Evolutionary conservation across 2,888 invertebrate genomes (phyloP).

Genomic region (Pachliopta kotzebuea): DNA sequence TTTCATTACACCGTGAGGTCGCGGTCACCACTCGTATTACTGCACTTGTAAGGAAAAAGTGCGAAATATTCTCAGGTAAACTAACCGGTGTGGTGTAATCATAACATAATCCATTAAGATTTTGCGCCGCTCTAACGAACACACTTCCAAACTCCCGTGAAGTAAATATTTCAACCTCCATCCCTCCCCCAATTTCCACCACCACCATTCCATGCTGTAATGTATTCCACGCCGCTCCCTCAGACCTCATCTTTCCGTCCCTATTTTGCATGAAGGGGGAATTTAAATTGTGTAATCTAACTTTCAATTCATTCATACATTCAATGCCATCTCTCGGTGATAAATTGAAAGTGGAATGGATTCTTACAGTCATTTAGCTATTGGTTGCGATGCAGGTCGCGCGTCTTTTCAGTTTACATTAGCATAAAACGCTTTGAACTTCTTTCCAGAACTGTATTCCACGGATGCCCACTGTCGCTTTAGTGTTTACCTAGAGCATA

Average conservation of each 20-base stretch:
- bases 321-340: conserved; percentile 77
- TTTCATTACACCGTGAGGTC: background rate
- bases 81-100: conserved; percentile 70
- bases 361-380: conserved; percentile 68
- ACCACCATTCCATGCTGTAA: conserved; percentile 55
- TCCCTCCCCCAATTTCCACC: conserved; percentile 41
- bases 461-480: background rate
- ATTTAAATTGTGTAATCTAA: conserved; percentile 81
- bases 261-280: conserved; percentile 80
- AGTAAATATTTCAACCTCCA: conserved; percentile 73
- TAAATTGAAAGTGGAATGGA: conserved; percentile 76
- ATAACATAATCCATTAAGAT: conserved; percentile 79
- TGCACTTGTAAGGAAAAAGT: conserved; percentile 36
- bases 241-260: conserved; percentile 76
- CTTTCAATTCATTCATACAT: conserved; percentile 81
- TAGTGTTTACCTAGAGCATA: background rate
- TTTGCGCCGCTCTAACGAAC: conserved; percentile 68
- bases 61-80: conserved; percentile 65
- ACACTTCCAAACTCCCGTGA: conserved; percentile 74
- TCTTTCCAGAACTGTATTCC: conserved; percentile 10
- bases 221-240: conserved; percentile 69
- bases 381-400: conserved; percentile 26
- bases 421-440: conserved; percentile 31
- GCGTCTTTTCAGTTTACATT: conserved; percentile 20
- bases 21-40: background rate